A percentile compares a stretch with the other conserved stretches of the same genome.
phyloP scores from a whole-genome alignment of 2,888 invertebrate species.

The Aquatica leii region DNA sequence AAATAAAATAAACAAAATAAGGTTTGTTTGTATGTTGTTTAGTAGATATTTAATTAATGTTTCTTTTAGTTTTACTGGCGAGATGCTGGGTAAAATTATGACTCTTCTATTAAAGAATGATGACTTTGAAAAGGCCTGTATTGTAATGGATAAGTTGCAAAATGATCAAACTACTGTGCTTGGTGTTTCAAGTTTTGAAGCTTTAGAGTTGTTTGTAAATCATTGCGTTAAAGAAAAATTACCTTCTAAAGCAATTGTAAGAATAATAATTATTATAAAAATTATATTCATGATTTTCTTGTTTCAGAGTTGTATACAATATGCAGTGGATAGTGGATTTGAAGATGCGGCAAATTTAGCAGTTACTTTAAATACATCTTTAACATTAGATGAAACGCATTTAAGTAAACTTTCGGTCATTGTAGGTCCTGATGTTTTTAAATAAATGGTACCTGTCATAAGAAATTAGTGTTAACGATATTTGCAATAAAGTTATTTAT shows the following conservation, averaged over 20 bases:
- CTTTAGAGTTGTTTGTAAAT: conserved; percentile 65
- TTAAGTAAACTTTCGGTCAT: conserved; percentile 61
- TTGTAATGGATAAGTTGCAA: conserved; percentile 64
- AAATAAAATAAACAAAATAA: conserved; percentile 51
- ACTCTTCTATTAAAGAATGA: conserved; percentile 58
- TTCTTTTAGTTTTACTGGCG: conserved; percentile 65
- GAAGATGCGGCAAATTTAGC: conserved; percentile 61
- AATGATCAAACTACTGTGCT: conserved; percentile 63
- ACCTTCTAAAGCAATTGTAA: conserved; percentile 64
- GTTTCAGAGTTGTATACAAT: conserved; percentile 65
- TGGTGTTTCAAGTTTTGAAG: conserved; percentile 64
- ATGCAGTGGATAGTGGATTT: conserved; percentile 66
- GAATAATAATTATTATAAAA: conserved; percentile 45
- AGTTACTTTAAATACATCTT: conserved; percentile 52
- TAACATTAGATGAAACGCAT: conserved; percentile 63
- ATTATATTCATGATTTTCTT: too few relatives aligned
- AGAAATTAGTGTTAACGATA: too few relatives aligned
- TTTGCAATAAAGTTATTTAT: too few relatives aligned
- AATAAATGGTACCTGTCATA: not conserved
- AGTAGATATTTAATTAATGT: not conserved
- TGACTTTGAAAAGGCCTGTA: conserved; percentile 64
- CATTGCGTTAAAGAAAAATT: conserved; percentile 64
- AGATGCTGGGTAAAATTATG: conserved; percentile 69
- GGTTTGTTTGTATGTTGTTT: conserved; percentile 44
- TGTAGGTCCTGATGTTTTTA: conserved; percentile 55